Base-by-base conservation (phyloP, 2,888 invertebrate genomes). In the Tridacna gigas region DNA sequence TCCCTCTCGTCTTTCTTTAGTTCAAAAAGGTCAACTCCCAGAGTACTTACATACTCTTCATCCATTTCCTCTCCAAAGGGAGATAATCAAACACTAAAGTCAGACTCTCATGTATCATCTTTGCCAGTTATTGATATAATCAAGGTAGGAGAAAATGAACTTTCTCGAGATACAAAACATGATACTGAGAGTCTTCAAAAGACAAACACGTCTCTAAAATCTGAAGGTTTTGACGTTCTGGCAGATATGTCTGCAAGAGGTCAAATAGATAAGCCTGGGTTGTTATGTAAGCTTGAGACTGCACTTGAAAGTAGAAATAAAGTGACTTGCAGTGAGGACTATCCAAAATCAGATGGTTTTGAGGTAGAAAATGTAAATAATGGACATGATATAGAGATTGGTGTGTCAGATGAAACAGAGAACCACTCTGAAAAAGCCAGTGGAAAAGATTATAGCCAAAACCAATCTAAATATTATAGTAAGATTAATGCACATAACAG, bases 181-280 rank as follows among this genome's bases (percentile, higher is more conserved):
- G 61, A 48, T 25, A 51, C 26, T 15, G 56, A 25, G 67, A 69
- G 28, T 67, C 56, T 51, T n/a, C 25, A 73, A 22, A 28, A 18
- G 61, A 37, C 7, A 74, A 79, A 25, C 18, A 22, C 13, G 37
- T 15, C 22, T 13, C 79, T 81, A 28, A 79, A 79, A 22, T 84
- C 84, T 26, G 84, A 84, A 63, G 84, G 84, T n/a, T 84, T 84
- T 82, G 84, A 84, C 20, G 37, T 37, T 37, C 37, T 7, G 7
- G 2, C 37, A 7, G 7, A 37, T 37, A 37, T 37, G 7, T 7
- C 7, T 37, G 37, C 7, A 37, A 37, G 37, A 37, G 37, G 56
- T 18, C 18, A 56, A 5, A 5, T 56, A 5, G 56, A 56, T 5
- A 56, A 37, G 37, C 37, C 37, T 37, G 7, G 37, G 2, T 4